Base-by-base conservation (phyloP, 2,888 invertebrate species). In the Rotaria sp. region DNA sequence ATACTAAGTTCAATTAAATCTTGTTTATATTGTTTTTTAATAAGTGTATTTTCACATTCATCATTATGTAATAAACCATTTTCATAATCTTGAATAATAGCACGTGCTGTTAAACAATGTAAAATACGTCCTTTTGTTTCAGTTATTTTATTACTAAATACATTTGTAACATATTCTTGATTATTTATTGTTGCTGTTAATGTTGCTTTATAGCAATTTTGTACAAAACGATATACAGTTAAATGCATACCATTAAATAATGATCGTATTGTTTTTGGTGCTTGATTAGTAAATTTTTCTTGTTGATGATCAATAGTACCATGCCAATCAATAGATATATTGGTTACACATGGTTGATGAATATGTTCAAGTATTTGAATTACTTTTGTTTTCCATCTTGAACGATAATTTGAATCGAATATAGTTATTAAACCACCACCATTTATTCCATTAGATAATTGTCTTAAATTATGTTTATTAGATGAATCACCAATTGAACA, bases 61-160 rank as follows among this genome's bases (percentile, higher is more conserved):
- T 90, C 90, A 85, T 88, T 87, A 84, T 89, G 89, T 50, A 91
- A 88, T 45, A 89, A 87, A 80, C 91, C 91, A 87, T 89, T 89
- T 87, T 90, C 90, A 91, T 91, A 91, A 88, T 91, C 91, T 86
- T 89, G 89, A 57, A 91, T 90, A 41, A 91, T 87, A 26, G 90
- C 90, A 85, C 89, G 89, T 10, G 91, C 91, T 55, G 91, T 89
- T 87, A 91, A 87, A n/a, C 89, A 88, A 87, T 91, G 91, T 10
- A 91, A 88, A 57, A 90, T 88, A 90, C 90, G 88, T 84, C 91
- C 91, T 59, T 88, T 88, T 55, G 91, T 90, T 30, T 90, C 89
- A 87, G 88, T 89, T 52, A 91, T 89, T 26, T 90, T 90, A 41
- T 90, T 89, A 11, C 90, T 90, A 35, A 90, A 90, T 4, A 91